Conservation (phyloP, 1,140 invertebrate genomes). For the Trachelipus rathkii region DNA sequence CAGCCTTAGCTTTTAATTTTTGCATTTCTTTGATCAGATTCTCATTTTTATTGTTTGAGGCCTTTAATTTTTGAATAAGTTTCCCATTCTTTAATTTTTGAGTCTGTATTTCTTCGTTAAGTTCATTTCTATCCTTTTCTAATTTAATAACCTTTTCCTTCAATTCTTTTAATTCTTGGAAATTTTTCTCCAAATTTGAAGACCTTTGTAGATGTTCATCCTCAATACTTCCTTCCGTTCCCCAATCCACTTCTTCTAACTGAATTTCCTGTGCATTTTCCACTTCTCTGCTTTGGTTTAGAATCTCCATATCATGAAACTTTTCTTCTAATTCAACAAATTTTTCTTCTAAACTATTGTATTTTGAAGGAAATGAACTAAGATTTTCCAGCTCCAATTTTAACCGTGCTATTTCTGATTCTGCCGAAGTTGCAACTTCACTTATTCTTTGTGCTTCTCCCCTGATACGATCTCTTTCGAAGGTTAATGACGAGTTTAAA, state of each 20-base stretch:
- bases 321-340: conserved; percentile 31
- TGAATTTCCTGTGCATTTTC: conserved; percentile 28
- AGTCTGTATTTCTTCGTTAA: conserved; percentile 40
- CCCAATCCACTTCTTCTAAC: conserved; percentile 41
- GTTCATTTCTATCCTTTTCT: conserved; percentile 40
- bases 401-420: conserved; percentile 35
- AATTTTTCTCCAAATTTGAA: conserved; percentile 32
- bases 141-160: conserved; percentile 38
- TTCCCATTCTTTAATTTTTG: conserved; percentile 42
- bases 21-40: conserved; percentile 37
- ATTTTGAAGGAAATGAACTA: conserved; percentile 25
- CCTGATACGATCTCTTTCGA: not conserved
- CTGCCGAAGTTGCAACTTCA: conserved; percentile 37
- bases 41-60: conserved; percentile 39
- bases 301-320: conserved; percentile 23
- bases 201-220: conserved; percentile 37
- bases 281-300: conserved; percentile 17
- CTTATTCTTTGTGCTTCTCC: conserved; percentile 36
- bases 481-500: not conserved
- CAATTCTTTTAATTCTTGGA: conserved; percentile 35
- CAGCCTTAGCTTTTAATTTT: conserved; percentile 42
- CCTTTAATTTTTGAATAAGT: conserved; percentile 43
- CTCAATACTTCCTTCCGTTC: conserved; percentile 39
- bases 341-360: conserved; percentile 33
- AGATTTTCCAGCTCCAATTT: conserved; percentile 33